Conservation (phyloP, 2,888 invertebrate species). For the Troglohyphantes excavatus region DNA sequence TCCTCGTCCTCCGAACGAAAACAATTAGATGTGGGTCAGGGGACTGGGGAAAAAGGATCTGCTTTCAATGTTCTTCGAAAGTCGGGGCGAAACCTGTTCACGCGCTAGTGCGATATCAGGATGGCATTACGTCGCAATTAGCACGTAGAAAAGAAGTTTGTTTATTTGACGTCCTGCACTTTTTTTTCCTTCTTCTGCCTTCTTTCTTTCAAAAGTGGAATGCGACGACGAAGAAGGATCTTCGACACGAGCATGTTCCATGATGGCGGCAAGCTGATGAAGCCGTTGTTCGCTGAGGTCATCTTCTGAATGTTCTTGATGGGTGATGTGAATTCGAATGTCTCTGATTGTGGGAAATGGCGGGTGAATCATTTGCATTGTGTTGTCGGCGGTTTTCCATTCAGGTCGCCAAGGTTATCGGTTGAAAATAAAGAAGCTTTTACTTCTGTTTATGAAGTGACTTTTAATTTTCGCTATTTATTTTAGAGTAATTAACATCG, state of each 20-base stretch:
- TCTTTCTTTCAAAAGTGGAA: too few relatives aligned
- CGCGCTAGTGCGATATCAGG: background rate
- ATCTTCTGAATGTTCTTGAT: background rate
- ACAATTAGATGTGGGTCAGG: slow-evolving; percentile 1
- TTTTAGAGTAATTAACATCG: too few relatives aligned
- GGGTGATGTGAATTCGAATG: too few relatives aligned
- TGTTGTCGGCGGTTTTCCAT: too few relatives aligned
- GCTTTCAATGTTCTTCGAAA: background rate
- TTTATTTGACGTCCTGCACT: background rate
- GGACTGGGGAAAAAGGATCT: background rate
- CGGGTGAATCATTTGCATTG: too few relatives aligned
- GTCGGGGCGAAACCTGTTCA: slow-evolving; percentile 6
- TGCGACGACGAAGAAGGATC: too few relatives aligned
- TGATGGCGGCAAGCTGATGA: too few relatives aligned
- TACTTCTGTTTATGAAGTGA: background rate
- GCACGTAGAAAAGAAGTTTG: background rate
- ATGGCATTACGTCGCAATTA: background rate
- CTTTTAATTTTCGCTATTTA: slow-evolving; percentile 14
- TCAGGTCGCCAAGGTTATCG: too few relatives aligned
- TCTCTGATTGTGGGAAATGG: too few relatives aligned
- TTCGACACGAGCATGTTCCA: too few relatives aligned
- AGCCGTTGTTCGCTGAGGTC: background rate
- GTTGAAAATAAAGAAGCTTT: too few relatives aligned
- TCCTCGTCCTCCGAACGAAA: background rate
- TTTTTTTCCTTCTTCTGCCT: too few relatives aligned